A percentile compares a stretch with the other conserved stretches of the same genome.
Conservation (phyloP, 2,113 vertebrate species). For the Shinisaurus crocodilurus region DNA sequence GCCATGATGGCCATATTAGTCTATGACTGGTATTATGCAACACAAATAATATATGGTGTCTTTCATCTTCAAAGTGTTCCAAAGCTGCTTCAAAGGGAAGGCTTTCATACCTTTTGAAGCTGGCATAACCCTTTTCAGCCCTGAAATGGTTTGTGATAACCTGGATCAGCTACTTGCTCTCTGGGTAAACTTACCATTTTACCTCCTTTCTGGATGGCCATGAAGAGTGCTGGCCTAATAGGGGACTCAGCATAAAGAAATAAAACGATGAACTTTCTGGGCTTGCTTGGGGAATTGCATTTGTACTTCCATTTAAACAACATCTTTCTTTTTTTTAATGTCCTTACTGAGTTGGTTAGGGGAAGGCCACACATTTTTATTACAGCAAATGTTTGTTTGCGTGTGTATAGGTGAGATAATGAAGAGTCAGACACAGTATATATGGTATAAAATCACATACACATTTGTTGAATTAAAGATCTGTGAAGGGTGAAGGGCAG, state of each 20-base stretch:
- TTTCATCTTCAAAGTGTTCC: conserved; percentile 24
- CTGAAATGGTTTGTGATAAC: background rate
- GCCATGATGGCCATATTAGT: background rate
- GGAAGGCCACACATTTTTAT: too few relatives aligned
- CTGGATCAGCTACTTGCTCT: conserved; percentile 12
- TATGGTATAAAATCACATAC: too few relatives aligned
- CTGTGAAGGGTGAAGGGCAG: too few relatives aligned
- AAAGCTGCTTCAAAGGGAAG: background rate
- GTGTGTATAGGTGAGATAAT: too few relatives aligned
- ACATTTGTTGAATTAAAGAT: too few relatives aligned
- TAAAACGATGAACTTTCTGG: background rate
- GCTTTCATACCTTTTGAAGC: background rate
- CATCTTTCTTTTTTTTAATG: background rate
- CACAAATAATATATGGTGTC: background rate
- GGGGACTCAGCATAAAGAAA: conserved; percentile 9
- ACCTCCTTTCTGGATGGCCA: background rate
- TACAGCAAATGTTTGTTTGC: too few relatives aligned
- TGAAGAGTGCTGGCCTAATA: background rate
- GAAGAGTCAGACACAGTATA: too few relatives aligned
- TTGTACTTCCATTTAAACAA: background rate
- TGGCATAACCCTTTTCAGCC: background rate
- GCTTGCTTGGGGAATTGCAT: background rate
- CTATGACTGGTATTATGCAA: background rate
- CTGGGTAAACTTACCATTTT: background rate
- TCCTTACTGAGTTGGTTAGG: background rate